A percentile compares a stretch with the other conserved stretches of the same genome.
These are phyloP conservation scores for Schrankia costaestrigalis DNA, from an alignment of 2,888 invertebrate genomes.

Conservation along the genomic window DNA sequence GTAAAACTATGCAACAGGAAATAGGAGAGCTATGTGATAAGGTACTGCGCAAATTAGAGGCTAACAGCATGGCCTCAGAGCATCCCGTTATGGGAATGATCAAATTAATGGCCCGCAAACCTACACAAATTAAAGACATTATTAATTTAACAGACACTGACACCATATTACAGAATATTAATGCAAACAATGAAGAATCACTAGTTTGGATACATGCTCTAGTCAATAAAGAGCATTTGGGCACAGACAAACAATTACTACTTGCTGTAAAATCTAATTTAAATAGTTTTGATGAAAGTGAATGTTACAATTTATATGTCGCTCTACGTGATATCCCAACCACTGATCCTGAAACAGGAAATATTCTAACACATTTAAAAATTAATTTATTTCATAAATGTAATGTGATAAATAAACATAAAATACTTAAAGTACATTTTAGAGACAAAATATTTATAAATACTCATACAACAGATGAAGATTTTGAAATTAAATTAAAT, in stretches of 20 bases:
- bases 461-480: conserved; percentile 38
- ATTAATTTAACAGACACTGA: conserved; percentile 46
- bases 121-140: conserved; percentile 50
- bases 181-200: conserved; percentile 41
- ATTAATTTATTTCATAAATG: conserved; percentile 55
- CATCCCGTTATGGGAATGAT: conserved; percentile 61
- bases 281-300: conserved; percentile 41
- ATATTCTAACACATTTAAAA: conserved; percentile 36
- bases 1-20: conserved; percentile 57
- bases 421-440: conserved; percentile 52
- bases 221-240: conserved; percentile 49
- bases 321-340: conserved; percentile 1
- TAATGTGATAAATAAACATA: conserved; percentile 37
- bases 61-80: conserved; percentile 38
- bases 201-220: conserved; percentile 56
- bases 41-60: conserved; percentile 41
- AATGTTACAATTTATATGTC: conserved; percentile 45
- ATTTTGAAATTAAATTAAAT: conserved; percentile 45
- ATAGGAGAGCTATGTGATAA: conserved; percentile 63
- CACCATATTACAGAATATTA: conserved; percentile 51
- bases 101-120: conserved; percentile 57
- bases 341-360: conserved; percentile 26
- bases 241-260: conserved; percentile 43
- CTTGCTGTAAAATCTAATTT: conserved; percentile 43
- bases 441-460: conserved; percentile 39